Conservation (phyloP, 2,113 vertebrate species). For the Syngnathus typhle region DNA sequence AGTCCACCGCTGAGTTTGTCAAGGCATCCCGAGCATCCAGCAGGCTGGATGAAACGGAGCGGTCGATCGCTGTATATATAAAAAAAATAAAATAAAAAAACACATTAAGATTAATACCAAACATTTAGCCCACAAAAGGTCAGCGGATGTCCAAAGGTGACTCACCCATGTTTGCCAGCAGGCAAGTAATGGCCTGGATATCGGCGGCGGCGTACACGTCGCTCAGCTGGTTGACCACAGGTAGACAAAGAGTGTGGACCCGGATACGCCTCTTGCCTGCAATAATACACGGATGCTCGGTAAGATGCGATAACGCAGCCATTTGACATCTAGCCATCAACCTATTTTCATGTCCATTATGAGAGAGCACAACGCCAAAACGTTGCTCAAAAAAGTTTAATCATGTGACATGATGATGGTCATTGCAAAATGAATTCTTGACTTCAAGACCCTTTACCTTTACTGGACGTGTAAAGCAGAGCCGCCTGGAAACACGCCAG, state of each 20-base stretch:
- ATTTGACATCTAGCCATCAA: too few species aligned
- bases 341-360: too few species aligned
- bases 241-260: constrained; percentile 92
- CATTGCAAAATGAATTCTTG: too few species aligned
- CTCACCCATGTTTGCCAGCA: constrained; percentile 96
- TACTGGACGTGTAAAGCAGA: constrained; percentile 93
- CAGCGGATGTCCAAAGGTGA: not conserved
- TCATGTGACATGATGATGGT: too few species aligned
- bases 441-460: constrained; percentile 71
- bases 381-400: too few species aligned
- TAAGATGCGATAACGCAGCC: not conserved
- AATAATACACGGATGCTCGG: not conserved
- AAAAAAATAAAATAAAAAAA: not conserved
- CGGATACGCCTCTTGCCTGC: constrained; percentile 90
- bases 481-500: constrained; percentile 95
- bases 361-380: too few species aligned
- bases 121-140: not conserved
- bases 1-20: constrained; percentile 89
- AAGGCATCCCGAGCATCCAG: constrained; percentile 90
- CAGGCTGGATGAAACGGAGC: constrained; percentile 85
- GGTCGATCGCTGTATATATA: constrained; percentile 88
- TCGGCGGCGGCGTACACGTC: constrained; percentile 92
- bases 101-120: too few species aligned
- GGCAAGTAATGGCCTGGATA: constrained; percentile 86
- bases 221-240: constrained; percentile 84